Percentiles rank a stretch among this genome's conserved stretches.
These are phyloP conservation scores for Erethizon dorsatum DNA, from an alignment of 2,797 vertebrate species.

Conservation along the genomic window DNA sequence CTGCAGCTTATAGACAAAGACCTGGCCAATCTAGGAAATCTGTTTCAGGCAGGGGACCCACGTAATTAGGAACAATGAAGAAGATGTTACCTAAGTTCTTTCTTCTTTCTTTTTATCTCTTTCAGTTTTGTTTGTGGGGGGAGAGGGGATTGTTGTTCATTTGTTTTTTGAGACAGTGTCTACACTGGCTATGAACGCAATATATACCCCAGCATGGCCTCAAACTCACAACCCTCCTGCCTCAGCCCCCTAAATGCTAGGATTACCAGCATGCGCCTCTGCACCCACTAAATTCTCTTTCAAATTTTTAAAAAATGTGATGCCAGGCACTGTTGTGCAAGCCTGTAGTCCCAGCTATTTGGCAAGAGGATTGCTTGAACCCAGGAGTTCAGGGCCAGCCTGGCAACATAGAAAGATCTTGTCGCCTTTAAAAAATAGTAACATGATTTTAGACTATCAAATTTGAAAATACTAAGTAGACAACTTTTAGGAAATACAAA, in stretches of 20 bases:
- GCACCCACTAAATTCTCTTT: not conserved
- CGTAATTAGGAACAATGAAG: not conserved
- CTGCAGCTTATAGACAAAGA: not conserved
- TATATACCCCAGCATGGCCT: not conserved
- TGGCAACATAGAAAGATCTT: not conserved
- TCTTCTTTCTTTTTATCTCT: not conserved
- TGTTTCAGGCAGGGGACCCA: not conserved
- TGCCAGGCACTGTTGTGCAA: not conserved
- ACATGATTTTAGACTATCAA: not conserved
- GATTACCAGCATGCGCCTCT: not conserved
- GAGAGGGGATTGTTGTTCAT: too few relatives aligned
- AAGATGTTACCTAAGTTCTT: not conserved
- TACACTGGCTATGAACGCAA: not conserved
- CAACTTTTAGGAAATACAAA: slow-evolving; percentile 41
- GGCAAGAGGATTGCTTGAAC: not conserved
- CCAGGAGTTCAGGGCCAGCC: not conserved
- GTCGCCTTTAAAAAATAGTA: not conserved
- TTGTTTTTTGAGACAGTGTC: not conserved
- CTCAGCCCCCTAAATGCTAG: not conserved
- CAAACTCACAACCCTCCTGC: not conserved
- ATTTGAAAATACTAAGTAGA: slow-evolving; percentile 26
- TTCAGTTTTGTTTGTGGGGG: not conserved
- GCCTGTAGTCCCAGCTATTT: not conserved
- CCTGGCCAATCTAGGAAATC: not conserved
- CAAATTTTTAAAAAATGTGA: not conserved